phyloP scores from a whole-genome alignment of 2,888 invertebrate genomes.

The Drosophila barbarae region DNA sequence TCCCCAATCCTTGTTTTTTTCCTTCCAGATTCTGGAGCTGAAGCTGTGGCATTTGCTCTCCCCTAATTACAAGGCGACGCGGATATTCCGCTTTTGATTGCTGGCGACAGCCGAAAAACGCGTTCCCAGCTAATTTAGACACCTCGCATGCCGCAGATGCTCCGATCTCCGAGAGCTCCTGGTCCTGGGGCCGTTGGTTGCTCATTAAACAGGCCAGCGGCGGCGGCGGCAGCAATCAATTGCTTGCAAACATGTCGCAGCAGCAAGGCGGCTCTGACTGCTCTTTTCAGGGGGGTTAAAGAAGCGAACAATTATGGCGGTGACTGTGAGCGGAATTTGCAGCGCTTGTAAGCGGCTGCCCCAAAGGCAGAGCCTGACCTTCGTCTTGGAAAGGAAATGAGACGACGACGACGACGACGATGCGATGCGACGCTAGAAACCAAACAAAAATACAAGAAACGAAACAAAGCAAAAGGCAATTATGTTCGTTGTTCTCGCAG shows the following conservation, averaged over 20 bases:
- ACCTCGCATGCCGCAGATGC: slow-evolving; percentile 67
- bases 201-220: slow-evolving; percentile 60
- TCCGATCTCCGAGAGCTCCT: slow-evolving; percentile 13
- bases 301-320: slow-evolving; percentile 69
- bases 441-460: slow-evolving; percentile 30
- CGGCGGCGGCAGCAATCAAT: slow-evolving; percentile 43
- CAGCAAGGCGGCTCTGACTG: not conserved
- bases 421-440: slow-evolving; percentile 56
- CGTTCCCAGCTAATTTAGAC: slow-evolving; percentile 75
- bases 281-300: not conserved
- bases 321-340: slow-evolving; percentile 69
- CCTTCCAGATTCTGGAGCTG: not conserved
- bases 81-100: slow-evolving; percentile 66
- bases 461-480: slow-evolving; percentile 56
- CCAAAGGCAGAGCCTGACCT: slow-evolving; percentile 58
- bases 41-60: slow-evolving; percentile 48
- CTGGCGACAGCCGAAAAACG: slow-evolving; percentile 66
- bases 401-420: slow-evolving; percentile 18
- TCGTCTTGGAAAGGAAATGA: slow-evolving; percentile 53
- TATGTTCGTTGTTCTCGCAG: slow-evolving; percentile 46
- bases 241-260: slow-evolving; percentile 34
- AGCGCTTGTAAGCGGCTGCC: slow-evolving; percentile 71
- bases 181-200: slow-evolving; percentile 25
- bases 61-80: slow-evolving; percentile 61
- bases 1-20: not conserved